Evolutionary conservation across 2,113 vertebrate species (phyloP), one percentile per base, ranked within the genome.

Genomic region (Neoarius graeffei): DNA sequence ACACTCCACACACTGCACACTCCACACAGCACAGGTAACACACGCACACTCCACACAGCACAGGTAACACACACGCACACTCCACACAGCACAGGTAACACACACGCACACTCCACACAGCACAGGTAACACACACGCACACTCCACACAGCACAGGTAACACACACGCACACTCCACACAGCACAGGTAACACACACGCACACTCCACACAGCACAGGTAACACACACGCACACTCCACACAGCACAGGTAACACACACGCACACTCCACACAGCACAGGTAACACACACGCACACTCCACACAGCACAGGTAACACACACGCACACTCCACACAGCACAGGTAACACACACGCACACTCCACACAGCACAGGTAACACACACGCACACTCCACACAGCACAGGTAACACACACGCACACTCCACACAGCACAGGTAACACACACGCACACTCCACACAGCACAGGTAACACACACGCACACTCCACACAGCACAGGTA

Each of bases 361-460:
- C n/a, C n/a, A n/a, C n/a, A n/a, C n/a, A n/a, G n/a, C n/a, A n/a
- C n/a, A n/a, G n/a, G n/a, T n/a, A n/a, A n/a, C n/a, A n/a, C n/a
- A n/a, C n/a, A n/a, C n/a, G n/a, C n/a, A n/a, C n/a, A n/a, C 5
- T 9, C 5, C 52, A 69, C 66, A 19, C 69, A 73, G 30, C 30
- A 35, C 30, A 35, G 30, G n/a, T n/a, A n/a, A n/a, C n/a, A n/a
- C n/a, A n/a, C n/a, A n/a, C n/a, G n/a, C n/a, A n/a, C n/a, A n/a
- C n/a, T n/a, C n/a, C n/a, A n/a, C n/a, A 35, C 30, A 35, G 30
- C 30, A 35, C 30, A 35, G 30, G 30, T 35, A 35, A 35, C 30
- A 35, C 94, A 96, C 90, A 97, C 95, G 94, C 94, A 67, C 76
- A 96, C 88, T 95, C 94, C n/a, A 94, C 95, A 82, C 96, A 95